These are phyloP conservation scores for Plecturocebus donacophilus DNA, from an alignment of 2,113 vertebrate genomes.

Conservation along the genomic window DNA sequence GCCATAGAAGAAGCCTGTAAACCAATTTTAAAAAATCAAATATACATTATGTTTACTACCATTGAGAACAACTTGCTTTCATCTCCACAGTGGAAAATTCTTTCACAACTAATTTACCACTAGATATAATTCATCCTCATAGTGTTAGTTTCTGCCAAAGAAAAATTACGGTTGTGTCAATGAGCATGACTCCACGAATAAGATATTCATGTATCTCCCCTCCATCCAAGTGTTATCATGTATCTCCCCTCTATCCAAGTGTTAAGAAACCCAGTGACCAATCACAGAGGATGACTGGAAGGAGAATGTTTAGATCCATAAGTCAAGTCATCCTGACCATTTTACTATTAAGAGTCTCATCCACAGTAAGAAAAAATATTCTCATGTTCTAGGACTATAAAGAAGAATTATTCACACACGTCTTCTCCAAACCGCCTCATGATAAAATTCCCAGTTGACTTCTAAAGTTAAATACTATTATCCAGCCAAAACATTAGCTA, in stretches of 20 bases:
- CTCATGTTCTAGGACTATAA: neutral
- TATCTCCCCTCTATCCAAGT: too few species aligned
- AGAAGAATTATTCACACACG: neutral
- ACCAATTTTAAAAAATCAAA: neutral
- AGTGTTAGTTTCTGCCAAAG: neutral
- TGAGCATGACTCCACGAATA: neutral
- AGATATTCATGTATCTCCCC: accelerated
- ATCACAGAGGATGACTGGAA: neutral
- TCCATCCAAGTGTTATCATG: neutral
- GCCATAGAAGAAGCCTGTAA: neutral
- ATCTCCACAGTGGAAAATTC: neutral
- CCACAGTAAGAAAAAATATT: neutral
- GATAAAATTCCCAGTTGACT: neutral
- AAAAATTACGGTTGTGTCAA: neutral
- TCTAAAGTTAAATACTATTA: neutral
- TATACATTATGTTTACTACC: neutral
- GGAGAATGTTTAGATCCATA: neutral
- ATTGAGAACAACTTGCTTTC: neutral
- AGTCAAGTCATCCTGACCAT: neutral
- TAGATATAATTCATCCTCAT: neutral
- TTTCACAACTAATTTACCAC: neutral
- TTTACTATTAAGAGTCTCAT: neutral
- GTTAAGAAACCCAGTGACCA: neutral
- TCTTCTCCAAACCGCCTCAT: neutral
- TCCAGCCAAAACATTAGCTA: neutral